Conservation (phyloP, 2,113 vertebrate genomes). For the Bothrops jararaca region DNA sequence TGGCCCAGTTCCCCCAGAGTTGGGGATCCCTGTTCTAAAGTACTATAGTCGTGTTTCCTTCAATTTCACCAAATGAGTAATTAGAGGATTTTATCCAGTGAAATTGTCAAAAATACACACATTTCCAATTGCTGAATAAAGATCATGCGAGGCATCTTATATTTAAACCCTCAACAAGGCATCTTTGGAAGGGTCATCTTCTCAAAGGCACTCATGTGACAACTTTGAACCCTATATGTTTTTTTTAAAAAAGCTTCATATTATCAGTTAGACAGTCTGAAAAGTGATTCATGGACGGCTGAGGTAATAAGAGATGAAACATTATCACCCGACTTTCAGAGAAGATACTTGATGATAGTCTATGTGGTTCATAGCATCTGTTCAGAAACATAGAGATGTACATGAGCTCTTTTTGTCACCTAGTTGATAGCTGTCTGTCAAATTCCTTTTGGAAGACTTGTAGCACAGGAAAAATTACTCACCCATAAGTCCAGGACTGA, state of each 20-base stretch:
- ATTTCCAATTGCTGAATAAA: not conserved
- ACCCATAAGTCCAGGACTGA: not conserved
- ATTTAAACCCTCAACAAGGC: not conserved
- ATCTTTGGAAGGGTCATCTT: not conserved
- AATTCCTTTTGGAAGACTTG: conserved; percentile 34
- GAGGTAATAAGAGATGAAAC: not conserved
- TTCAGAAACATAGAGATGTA: conserved; percentile 10
- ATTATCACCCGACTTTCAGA: not conserved
- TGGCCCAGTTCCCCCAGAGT: not conserved
- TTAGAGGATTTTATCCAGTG: not conserved
- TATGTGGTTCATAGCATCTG: not conserved
- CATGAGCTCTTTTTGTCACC: not conserved
- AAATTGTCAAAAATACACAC: not conserved
- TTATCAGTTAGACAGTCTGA: not conserved
- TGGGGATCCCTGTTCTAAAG: not conserved
- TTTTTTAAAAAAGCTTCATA: not conserved
- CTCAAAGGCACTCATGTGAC: not conserved
- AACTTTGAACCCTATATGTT: not conserved
- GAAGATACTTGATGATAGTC: not conserved
- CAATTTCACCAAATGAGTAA: not conserved
- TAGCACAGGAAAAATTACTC: conserved; percentile 25
- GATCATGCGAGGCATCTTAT: not conserved
- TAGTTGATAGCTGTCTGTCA: conserved; percentile 4
- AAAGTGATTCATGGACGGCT: not conserved
- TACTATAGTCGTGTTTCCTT: not conserved